Percentiles rank a stretch among this genome's conserved stretches.
These are phyloP conservation scores for Nesogale talazaci DNA, from an alignment of 2,113 vertebrate species.

Conservation along the genomic window DNA sequence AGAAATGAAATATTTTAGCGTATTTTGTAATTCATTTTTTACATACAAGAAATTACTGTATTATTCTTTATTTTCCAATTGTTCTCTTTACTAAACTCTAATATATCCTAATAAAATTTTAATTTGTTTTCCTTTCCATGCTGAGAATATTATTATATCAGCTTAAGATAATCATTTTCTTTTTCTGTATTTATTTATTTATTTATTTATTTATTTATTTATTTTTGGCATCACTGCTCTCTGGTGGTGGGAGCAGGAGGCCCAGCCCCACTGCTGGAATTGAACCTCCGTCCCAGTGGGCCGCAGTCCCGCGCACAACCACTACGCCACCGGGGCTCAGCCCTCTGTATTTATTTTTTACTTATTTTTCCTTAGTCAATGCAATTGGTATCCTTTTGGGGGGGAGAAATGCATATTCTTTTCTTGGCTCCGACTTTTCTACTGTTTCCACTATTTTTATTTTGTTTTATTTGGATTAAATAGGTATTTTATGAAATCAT, in stretches of 20 bases:
- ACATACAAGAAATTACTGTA: background rate
- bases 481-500: background rate
- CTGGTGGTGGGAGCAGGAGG: no score
- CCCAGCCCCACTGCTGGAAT: no score
- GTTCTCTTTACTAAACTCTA: background rate
- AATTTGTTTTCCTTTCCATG: background rate
- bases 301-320: no score
- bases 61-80: background rate
- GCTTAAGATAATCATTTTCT: background rate
- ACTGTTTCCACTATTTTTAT: background rate
- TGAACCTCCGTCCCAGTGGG: no score
- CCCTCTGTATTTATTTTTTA: no score
- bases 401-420: background rate
- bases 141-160: background rate
- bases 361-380: no score
- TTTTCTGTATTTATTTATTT: no score
- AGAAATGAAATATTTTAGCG: background rate
- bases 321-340: no score
- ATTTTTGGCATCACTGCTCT: no score
- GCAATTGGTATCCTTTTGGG: background rate
- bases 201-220: no score
- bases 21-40: background rate
- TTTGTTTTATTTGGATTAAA: background rate
- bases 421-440: background rate
- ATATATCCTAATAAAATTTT: background rate